Percentiles rank a stretch among this genome's conserved stretches.
phyloP scores from a whole-genome alignment of 2,888 invertebrate species.

The Silvanus unidentatus region DNA sequence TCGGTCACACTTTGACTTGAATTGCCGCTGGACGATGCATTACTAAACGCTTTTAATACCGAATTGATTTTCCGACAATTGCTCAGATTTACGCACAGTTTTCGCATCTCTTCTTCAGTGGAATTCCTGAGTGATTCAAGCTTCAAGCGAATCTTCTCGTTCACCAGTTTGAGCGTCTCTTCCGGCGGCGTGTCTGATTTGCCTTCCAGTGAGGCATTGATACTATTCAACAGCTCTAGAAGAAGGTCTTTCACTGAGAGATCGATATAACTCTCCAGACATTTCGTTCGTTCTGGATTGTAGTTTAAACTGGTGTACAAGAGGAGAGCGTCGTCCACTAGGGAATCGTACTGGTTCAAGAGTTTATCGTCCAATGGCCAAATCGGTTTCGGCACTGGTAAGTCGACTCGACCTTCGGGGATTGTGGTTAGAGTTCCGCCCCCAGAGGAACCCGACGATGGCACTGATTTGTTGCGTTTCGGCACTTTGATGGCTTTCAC shows the following conservation, averaged over 20 bases:
- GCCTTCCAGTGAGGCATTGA: constrained; percentile 42
- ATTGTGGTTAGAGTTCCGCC: constrained; percentile 45
- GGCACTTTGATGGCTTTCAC: constrained; percentile 42
- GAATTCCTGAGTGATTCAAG: constrained; percentile 36
- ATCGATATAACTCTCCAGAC: constrained; percentile 24
- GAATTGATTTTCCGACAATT: constrained; percentile 42
- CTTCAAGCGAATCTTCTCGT: constrained; percentile 39
- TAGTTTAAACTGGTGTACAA: constrained; percentile 41
- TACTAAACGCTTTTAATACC: constrained; percentile 40
- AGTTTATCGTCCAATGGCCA: constrained; percentile 39
- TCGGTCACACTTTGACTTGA: constrained; percentile 35
- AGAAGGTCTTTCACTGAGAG: constrained; percentile 42
- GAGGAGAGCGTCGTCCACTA: constrained; percentile 43
- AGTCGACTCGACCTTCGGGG: constrained; percentile 46
- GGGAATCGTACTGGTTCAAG: constrained; percentile 35
- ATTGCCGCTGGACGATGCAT: constrained; percentile 39
- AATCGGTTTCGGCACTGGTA: constrained; percentile 44
- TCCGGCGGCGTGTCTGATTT: constrained; percentile 37
- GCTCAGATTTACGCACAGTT: constrained; percentile 42
- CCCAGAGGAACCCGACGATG: constrained; percentile 31
- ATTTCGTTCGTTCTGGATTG: constrained; percentile 22
- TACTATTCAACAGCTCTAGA: constrained; percentile 41
- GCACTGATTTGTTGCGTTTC: constrained; percentile 27
- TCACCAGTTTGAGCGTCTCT: constrained; percentile 42
- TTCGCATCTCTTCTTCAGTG: constrained; percentile 45